Evolutionary conservation across 2,797 vertebrate genomes (phyloP), one percentile per base, ranked within the genome.

Genomic region (Hybognathus amarus): DNA sequence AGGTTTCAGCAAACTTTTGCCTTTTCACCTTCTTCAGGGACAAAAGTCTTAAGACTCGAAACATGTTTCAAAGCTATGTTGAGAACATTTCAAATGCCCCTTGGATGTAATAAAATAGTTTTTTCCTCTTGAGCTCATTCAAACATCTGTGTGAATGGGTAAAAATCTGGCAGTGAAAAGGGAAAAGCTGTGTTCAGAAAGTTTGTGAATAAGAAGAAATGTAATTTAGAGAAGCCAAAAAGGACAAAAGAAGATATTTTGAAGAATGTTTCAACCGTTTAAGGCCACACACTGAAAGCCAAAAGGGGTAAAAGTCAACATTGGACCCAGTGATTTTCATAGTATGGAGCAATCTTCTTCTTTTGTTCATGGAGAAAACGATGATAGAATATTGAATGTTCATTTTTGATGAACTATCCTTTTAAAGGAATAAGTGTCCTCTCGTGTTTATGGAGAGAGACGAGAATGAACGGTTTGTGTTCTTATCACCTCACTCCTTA

Each of bases 401-500:
- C 5, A 4, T 18, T 71, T 50, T 50, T 2, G 17, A 11, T 22
- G 27, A 52, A 50, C 69, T 73, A 3, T 52, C 69, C 33, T 11
- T 54, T 80, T 22, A 54, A 17, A 61, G 13, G 33, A 82, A 70
- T 75, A 38, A 52, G 9, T 50, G 54, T 61, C 54, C 24, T 76
- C 36, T 61, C 6, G 13, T 71, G 45, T 36, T 10, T 50, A 30
- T 50, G 18, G 18, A 24, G 17, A 15, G 40, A 8, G 22, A 33
- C 69, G 70, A 71, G 24, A 54, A 17, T 78, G 67, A n/a, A 80
- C 61, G 40, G 70, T 78, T 83, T 73, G 71, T 75, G 76, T 77
- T 82, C 76, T 85, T 74, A 82, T 61, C 84, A 77, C 80, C 75
- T 82, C 52, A 50, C 76, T 85, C 77, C 84, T 87, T 82, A 59